phyloP scores from a whole-genome alignment of 2,888 invertebrate species.

The Lasioglossum villosulum region DNA sequence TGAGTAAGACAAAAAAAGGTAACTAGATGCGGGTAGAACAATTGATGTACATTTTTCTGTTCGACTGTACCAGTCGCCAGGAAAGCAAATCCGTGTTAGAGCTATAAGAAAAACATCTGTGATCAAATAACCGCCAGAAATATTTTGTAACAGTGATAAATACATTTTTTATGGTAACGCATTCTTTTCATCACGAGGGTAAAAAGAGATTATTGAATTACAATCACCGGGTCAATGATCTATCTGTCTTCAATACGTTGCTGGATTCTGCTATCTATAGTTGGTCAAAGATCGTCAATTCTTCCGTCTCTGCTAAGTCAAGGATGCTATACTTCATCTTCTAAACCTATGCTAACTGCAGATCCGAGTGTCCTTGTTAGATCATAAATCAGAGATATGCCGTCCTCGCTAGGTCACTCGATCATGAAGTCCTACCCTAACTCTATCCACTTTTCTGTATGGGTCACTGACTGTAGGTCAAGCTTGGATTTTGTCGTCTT shows the following conservation, averaged over 20 bases:
- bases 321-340: too few relatives aligned
- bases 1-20: constrained; percentile 26
- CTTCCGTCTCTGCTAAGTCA: neutral
- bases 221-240: neutral
- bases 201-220: neutral
- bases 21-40: constrained; percentile 44
- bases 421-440: neutral
- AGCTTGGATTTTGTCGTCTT: neutral
- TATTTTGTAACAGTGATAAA: neutral
- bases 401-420: neutral
- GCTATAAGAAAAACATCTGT: neutral
- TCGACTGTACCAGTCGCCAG: neutral
- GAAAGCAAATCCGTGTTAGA: constrained; percentile 1
- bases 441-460: neutral
- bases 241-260: neutral
- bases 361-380: neutral
- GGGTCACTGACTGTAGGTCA: neutral
- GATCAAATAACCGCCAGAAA: neutral
- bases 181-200: neutral
- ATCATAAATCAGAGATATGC: neutral
- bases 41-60: constrained; percentile 15
- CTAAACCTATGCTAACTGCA: neutral
- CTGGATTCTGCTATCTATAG: neutral
- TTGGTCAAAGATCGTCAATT: neutral
- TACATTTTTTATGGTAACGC: neutral